Evolutionary conservation across 2,113 vertebrate species (phyloP).

Genomic region (Maccullochella peelii): DNA sequence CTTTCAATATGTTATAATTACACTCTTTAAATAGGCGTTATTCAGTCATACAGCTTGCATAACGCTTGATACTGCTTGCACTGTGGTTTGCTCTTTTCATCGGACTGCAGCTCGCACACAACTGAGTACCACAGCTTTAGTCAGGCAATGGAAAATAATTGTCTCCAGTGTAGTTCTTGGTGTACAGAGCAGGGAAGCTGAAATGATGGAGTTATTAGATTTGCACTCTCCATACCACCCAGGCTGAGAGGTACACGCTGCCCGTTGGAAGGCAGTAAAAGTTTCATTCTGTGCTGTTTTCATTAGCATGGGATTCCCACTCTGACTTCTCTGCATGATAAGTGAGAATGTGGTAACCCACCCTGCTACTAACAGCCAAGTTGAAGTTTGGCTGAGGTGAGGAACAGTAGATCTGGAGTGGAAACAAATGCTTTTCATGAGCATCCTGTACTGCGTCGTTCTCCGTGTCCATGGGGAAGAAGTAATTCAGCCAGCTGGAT

Average conservation of each 20-base stretch:
- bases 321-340: slow-evolving; percentile 26
- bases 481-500: background rate
- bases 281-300: slow-evolving; percentile 46
- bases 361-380: background rate
- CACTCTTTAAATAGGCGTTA: slow-evolving; percentile 47
- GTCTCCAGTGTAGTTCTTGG: background rate
- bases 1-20: slow-evolving; percentile 48
- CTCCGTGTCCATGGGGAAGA: background rate
- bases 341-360: slow-evolving; percentile 38
- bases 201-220: slow-evolving; percentile 6
- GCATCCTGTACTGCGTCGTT: background rate
- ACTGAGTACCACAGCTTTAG: background rate
- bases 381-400: slow-evolving; percentile 22
- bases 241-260: slow-evolving; percentile 8
- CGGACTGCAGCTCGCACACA: background rate
- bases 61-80: background rate
- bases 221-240: slow-evolving; percentile 19
- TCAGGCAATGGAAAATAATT: slow-evolving; percentile 11
- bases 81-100: slow-evolving; percentile 12
- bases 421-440: slow-evolving; percentile 31
- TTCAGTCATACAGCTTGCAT: slow-evolving; percentile 17
- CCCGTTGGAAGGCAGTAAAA: slow-evolving; percentile 15
- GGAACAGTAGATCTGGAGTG: slow-evolving; percentile 3
- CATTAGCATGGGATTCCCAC: slow-evolving; percentile 36
- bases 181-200: slow-evolving; percentile 2